Evolutionary conservation across 2,113 vertebrate species (phyloP), one percentile per base, ranked within the genome.

Genomic region (Cephalopholis sonnerati): DNA sequence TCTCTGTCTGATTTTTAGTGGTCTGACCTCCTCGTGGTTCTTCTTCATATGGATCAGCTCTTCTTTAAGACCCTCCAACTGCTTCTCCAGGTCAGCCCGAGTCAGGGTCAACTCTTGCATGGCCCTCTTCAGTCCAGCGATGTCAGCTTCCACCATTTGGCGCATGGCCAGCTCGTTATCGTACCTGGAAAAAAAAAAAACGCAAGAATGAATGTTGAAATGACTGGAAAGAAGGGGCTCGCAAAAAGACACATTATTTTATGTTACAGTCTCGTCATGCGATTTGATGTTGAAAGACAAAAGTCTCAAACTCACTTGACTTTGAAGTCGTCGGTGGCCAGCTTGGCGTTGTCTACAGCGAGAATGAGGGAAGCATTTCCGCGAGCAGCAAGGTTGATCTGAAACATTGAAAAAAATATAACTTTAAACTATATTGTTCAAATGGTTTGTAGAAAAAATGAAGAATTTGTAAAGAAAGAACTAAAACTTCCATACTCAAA

Each of bases 131-230:
- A 97, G 78, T 0, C 96, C 95, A 0, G 93, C 93, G 87, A 96
- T 96, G 51, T 98, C 97, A 0, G 95, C 86, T 86, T 97, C 97
- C 79, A 97, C 97, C 0, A 94, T 96, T 87, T 95, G 7, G 2
- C 94, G 94, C 95, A 97, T 86, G 41, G 89, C 82, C 90, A 96
- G 83, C 93, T 98, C 97, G 0, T 95, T 93, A 85, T 97, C 96
- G 0, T 93, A 97, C 93, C 97, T 98, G 84, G 32, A 6, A 6
- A 6, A 2, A 2, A 48, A 10, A 63, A 3, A 22, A 0, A 20
- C 2, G 25, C 7, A 5, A 46, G 27, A 2, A 3, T 2, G 41
- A 44, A 2, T 44, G 41, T 44, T 44, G 41, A 20, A 44, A 12
- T 11, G 25, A 17, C 1, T 2, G 5, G 6, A 22, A 16, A 17